Evolutionary conservation across 2,113 vertebrate species (phyloP).

Genomic region (Corythaeola cristata): DNA sequence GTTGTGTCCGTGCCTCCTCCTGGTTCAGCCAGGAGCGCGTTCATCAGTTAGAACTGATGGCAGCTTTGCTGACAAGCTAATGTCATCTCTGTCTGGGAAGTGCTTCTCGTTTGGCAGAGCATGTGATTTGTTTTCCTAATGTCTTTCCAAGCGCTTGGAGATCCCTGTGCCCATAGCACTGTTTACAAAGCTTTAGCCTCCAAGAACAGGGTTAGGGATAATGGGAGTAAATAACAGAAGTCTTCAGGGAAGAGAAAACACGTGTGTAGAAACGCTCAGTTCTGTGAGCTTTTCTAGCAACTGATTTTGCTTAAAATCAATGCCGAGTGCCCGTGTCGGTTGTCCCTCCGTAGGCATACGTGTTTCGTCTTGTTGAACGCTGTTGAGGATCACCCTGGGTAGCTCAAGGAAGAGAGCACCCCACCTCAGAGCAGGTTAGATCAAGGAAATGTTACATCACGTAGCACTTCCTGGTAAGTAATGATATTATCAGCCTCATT

Average conservation of each 20-base stretch:
- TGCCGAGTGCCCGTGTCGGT: rapidly evolving
- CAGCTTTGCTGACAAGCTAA: background rate
- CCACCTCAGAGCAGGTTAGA: background rate
- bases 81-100: background rate
- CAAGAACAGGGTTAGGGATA: background rate
- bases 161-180: background rate
- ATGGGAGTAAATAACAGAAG: background rate
- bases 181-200: background rate
- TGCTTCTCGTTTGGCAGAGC: background rate
- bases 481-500: conserved; percentile 24
- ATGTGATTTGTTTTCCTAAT: background rate
- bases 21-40: background rate
- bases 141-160: background rate
- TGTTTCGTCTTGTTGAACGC: background rate
- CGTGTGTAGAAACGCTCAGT: background rate
- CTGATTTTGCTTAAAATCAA: background rate
- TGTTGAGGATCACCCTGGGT: background rate
- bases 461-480: conserved; percentile 45
- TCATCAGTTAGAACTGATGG: background rate
- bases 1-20: rapidly evolving
- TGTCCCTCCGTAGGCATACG: background rate
- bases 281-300: background rate
- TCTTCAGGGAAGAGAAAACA: background rate
- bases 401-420: background rate
- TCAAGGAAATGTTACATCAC: conserved; percentile 59